These are phyloP conservation scores for Campylomormyrus numenius DNA, from an alignment of 2,113 vertebrate species.

Conservation along the genomic window DNA sequence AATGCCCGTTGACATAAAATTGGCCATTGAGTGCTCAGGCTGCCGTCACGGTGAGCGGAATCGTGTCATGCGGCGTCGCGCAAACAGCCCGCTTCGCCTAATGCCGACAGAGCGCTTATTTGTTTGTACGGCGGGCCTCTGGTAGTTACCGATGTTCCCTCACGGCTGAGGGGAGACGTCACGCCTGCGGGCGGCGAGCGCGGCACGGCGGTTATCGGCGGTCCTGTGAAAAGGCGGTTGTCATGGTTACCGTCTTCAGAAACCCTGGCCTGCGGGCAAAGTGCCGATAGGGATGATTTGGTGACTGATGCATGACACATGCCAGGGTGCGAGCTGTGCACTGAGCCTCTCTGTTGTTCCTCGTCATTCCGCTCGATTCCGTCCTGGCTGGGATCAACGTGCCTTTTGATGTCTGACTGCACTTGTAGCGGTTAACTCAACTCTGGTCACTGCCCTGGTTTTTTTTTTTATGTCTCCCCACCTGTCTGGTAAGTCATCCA, in stretches of 20 bases:
- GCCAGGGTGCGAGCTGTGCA: background rate
- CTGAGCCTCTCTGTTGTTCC: background rate
- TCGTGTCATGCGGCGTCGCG: background rate
- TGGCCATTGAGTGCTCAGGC: background rate
- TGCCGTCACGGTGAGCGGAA: background rate
- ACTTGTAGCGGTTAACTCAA: background rate
- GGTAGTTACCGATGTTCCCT: background rate
- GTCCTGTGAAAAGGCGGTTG: background rate
- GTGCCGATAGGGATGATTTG: background rate
- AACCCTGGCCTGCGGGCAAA: background rate
- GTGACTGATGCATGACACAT: background rate
- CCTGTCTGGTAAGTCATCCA: background rate
- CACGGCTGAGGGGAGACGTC: background rate
- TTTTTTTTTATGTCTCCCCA: background rate
- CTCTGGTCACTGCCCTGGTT: background rate
- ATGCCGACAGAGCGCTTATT: background rate
- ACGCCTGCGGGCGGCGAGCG: background rate
- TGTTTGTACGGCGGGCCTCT: background rate
- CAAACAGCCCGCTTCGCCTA: background rate
- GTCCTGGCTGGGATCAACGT: background rate
- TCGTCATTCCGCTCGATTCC: background rate
- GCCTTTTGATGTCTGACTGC: background rate
- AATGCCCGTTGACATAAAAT: background rate
- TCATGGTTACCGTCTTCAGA: background rate
- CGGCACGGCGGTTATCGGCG: background rate